These are phyloP conservation scores for Perognathus longimembris DNA, from an alignment of 2,113 vertebrate genomes.

Conservation along the genomic window DNA sequence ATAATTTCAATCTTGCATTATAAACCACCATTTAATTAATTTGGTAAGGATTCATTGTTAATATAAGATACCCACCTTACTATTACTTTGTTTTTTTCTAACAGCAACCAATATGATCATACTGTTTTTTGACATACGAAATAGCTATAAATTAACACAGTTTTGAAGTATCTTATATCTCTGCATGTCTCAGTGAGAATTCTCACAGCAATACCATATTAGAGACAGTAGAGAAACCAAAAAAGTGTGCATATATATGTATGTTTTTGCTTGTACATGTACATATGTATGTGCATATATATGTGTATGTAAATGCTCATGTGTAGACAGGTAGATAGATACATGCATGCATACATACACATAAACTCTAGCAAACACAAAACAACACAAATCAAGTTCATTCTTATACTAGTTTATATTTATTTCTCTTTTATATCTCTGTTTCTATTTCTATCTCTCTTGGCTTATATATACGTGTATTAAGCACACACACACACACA, in stretches of 20 bases:
- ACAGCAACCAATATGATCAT: not conserved
- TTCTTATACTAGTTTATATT: not conserved
- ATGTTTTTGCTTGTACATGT: not conserved
- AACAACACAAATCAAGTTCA: not conserved
- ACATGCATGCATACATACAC: not conserved
- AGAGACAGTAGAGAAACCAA: not conserved
- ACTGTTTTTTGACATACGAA: not conserved
- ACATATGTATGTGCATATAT: too few relatives aligned
- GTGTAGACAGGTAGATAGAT: not conserved
- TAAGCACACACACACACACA: not conserved
- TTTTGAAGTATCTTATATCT: not conserved
- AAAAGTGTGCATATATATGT: not conserved
- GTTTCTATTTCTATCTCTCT: not conserved
- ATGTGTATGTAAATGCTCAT: too few relatives aligned
- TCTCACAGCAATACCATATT: not conserved
- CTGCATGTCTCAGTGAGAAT: not conserved
- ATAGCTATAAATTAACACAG: not conserved
- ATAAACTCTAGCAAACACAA: not conserved
- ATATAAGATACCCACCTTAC: not conserved
- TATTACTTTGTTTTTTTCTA: slow-evolving; percentile 30
- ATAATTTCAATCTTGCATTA: not conserved
- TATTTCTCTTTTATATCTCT: not conserved
- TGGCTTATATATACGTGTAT: not conserved
- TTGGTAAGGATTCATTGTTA: not conserved
- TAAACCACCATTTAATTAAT: not conserved